Conservation (phyloP, 2,888 invertebrate genomes). For the Dynastes hyllus region DNA sequence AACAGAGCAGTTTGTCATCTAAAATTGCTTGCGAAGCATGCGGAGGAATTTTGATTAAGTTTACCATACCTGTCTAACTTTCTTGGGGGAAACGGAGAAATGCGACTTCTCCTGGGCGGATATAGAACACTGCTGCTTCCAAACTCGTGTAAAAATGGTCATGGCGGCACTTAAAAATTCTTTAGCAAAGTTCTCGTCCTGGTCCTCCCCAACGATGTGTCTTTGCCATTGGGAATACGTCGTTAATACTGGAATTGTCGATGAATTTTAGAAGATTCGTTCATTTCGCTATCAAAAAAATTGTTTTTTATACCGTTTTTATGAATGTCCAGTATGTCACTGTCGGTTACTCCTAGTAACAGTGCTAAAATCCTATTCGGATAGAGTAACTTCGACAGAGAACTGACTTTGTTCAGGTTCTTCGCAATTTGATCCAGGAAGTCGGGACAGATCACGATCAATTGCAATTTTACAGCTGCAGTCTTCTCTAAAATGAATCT, state of each 20-base stretch:
- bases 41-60: no score
- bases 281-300: background rate
- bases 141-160: slow-evolving; percentile 79
- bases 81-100: slow-evolving; percentile 84
- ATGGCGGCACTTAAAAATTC: slow-evolving; percentile 89
- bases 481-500: slow-evolving; percentile 75
- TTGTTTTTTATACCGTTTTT: slow-evolving; percentile 74
- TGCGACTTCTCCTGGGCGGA: slow-evolving; percentile 74
- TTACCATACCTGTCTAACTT: slow-evolving; percentile 80
- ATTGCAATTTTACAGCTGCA: slow-evolving; percentile 82
- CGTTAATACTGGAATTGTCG: slow-evolving; percentile 75
- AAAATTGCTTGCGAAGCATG: slow-evolving; percentile 9
- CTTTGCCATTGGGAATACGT: slow-evolving; percentile 87
- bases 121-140: slow-evolving; percentile 70
- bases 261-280: slow-evolving; percentile 46
- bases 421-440: slow-evolving; percentile 78
- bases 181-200: slow-evolving; percentile 88
- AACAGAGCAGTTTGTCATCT: background rate
- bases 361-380: slow-evolving; percentile 86
- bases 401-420: slow-evolving; percentile 73
- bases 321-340: slow-evolving; percentile 80
- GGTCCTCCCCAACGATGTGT: slow-evolving; percentile 83
- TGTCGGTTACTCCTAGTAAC: slow-evolving; percentile 85
- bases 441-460: slow-evolving; percentile 86
- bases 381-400: slow-evolving; percentile 76